Evolutionary conservation across 2,888 invertebrate species (phyloP).

Genomic region (Zygothrica quintamaculata): DNA sequence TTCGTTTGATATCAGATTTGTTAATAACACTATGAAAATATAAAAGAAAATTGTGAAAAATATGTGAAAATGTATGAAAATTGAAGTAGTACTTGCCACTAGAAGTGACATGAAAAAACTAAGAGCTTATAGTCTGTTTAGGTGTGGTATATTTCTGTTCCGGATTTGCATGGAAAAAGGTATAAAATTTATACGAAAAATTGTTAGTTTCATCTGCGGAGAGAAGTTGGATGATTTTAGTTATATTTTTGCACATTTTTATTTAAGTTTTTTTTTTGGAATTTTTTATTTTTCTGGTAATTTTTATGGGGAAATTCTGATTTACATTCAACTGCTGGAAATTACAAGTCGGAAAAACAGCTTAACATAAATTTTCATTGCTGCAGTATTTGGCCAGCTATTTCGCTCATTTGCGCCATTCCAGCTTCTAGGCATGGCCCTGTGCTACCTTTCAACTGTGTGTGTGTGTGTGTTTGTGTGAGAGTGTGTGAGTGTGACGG

Average conservation of each 20-base stretch:
- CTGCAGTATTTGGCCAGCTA: conserved; percentile 7
- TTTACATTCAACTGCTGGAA: conserved; percentile 49
- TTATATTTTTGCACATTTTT: conserved; percentile 18
- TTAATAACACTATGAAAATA: no score
- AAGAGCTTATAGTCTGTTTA: no score
- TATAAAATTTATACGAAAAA: conserved; percentile 5
- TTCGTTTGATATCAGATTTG: no score
- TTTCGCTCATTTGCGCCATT: background rate
- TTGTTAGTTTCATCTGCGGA: conserved; percentile 15
- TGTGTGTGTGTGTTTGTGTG: background rate
- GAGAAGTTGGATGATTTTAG: background rate
- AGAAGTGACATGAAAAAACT: no score
- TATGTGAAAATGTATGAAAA: no score
- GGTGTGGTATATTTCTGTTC: no score
- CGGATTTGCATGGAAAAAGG: no score
- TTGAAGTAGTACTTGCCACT: no score
- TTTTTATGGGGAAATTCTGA: conserved; percentile 28
- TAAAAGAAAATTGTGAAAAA: no score
- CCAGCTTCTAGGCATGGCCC: conserved; percentile 1
- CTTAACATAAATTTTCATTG: conserved; percentile 58
- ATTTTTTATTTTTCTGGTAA: conserved; percentile 1
- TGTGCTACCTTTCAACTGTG: background rate
- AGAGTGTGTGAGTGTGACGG: background rate
- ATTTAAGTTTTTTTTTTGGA: conserved; percentile 4
- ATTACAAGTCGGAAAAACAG: conserved; percentile 57